Percentiles rank a stretch among this genome's conserved stretches.
phyloP scores from a whole-genome alignment of 2,797 vertebrate species.

The Pterois miles region DNA sequence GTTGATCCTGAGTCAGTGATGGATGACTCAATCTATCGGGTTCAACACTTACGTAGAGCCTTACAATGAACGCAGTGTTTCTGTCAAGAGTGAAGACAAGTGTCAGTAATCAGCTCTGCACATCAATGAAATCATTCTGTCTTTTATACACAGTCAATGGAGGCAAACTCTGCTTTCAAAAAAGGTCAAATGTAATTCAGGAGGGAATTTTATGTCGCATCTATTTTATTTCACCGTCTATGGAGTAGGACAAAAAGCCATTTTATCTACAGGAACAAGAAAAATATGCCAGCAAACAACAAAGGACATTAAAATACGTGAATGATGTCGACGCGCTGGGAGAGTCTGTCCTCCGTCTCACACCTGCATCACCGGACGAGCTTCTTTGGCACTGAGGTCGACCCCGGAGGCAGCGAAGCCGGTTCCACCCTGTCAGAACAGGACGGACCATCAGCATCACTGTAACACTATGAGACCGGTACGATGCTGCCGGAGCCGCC shows the following conservation, averaged over 20 bases:
- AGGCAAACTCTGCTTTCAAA: neutral
- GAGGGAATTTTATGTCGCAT: neutral
- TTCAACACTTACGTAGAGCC: neutral
- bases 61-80: neutral
- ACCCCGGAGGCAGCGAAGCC: constrained; percentile 90
- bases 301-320: neutral
- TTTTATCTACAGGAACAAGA: neutral
- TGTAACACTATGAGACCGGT: no score
- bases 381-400: constrained; percentile 88
- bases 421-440: constrained; percentile 85
- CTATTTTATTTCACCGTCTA: neutral
- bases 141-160: neutral
- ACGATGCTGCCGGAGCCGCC: no score
- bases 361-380: constrained; percentile 92
- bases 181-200: neutral
- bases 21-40: neutral
- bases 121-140: neutral
- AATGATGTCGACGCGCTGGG: accelerated
- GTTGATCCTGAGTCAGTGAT: neutral
- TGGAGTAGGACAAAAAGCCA: neutral
- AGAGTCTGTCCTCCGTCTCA: constrained; percentile 57
- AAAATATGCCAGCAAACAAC: neutral
- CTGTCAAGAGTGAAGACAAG: neutral
- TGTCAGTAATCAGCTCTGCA: neutral
- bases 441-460: neutral